A percentile compares a stretch with the other conserved stretches of the same genome.
Conservation (phyloP, 2,113 vertebrate genomes). For the Melanocharis versteri region DNA sequence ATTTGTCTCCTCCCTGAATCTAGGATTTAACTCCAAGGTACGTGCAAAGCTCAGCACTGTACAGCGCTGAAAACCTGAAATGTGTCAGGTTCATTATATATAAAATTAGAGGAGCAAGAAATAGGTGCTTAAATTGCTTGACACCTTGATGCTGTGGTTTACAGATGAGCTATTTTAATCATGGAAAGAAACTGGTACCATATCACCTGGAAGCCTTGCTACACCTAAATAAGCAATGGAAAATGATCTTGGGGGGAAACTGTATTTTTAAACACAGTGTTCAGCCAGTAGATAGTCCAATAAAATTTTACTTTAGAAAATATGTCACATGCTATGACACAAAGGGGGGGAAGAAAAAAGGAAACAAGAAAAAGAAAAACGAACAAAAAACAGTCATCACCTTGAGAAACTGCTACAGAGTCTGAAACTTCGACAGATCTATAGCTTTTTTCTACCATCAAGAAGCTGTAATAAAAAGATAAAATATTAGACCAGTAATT, state of each 20-base stretch:
- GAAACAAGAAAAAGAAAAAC: too few species aligned
- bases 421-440: neutral
- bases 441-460: neutral
- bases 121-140: neutral
- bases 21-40: neutral
- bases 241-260: neutral
- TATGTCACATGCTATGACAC: neutral
- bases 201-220: neutral
- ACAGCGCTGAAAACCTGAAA: neutral
- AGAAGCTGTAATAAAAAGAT: neutral
- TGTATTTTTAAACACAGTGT: neutral
- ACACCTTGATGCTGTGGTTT: neutral
- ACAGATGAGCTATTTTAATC: neutral
- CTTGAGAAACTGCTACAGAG: neutral
- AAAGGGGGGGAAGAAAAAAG: rapidly evolving
- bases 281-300: neutral
- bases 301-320: neutral
- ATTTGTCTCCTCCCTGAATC: neutral
- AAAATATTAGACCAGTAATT: neutral
- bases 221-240: neutral
- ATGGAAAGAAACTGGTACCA: neutral
- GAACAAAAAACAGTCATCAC: neutral
- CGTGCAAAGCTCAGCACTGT: neutral
- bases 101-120: neutral
- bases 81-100: neutral